phyloP scores from a whole-genome alignment of 2,888 invertebrate species.

The Tachina grossa region DNA sequence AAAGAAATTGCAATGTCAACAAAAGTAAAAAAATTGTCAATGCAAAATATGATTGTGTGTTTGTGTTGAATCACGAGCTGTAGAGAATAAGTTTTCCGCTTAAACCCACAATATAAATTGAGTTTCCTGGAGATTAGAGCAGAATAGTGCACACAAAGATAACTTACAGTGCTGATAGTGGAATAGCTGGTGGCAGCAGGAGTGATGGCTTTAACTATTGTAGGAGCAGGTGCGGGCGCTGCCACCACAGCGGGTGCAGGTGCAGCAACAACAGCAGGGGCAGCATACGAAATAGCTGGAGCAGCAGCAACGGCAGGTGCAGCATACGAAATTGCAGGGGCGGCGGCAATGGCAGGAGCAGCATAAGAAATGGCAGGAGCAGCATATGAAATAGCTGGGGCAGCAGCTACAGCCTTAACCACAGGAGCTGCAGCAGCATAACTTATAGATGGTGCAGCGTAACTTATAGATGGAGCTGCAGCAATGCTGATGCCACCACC shows the following conservation, averaged over 20 bases:
- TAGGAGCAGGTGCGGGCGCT: constrained; percentile 62
- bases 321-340: constrained; percentile 69
- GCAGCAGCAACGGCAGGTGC: constrained; percentile 73
- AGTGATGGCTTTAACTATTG: constrained; percentile 72
- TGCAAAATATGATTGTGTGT: no score
- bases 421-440: constrained; percentile 77
- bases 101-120: not conserved
- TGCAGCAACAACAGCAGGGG: constrained; percentile 66
- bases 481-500: constrained; percentile 70
- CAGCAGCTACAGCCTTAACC: constrained; percentile 71
- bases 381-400: constrained; percentile 66
- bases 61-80: no score
- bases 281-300: constrained; percentile 62
- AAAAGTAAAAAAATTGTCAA: not conserved
- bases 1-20: not conserved
- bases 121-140: not conserved
- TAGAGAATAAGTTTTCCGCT: not conserved
- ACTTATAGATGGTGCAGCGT: constrained; percentile 76
- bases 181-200: constrained; percentile 86
- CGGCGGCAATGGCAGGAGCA: constrained; percentile 63
- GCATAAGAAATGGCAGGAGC: constrained; percentile 71
- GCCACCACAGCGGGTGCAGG: constrained; percentile 55
- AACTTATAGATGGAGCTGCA: constrained; percentile 75
- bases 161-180: constrained; percentile 83
- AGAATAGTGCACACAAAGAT: not conserved